These are phyloP conservation scores for Drosophila prostipennis DNA, from an alignment of 2,888 invertebrate species.

Conservation along the genomic window DNA sequence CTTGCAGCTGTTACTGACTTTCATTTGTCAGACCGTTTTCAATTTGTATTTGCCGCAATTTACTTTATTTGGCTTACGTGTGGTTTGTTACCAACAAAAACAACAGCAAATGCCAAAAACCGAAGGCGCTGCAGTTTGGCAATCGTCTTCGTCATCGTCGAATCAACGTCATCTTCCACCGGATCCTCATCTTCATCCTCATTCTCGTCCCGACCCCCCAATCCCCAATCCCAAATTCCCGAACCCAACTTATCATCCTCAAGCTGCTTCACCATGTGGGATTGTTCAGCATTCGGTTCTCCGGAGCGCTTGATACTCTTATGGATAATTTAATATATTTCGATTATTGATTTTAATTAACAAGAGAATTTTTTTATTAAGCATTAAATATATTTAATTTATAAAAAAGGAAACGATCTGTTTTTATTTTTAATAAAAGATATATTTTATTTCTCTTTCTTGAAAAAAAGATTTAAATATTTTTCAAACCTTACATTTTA, in stretches of 20 bases:
- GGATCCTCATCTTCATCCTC: not conserved
- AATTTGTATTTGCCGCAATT: constrained; percentile 45
- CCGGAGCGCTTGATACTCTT: not conserved
- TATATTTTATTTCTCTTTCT: too few relatives aligned
- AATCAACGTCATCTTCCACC: constrained; percentile 18
- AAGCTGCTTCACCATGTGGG: not conserved
- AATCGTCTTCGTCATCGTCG: constrained; percentile 29
- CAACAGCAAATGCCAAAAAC: constrained; percentile 12
- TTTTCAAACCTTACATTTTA: too few relatives aligned
- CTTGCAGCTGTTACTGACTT: constrained; percentile 59
- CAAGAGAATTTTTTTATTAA: too few relatives aligned
- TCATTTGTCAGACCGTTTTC: constrained; percentile 57
- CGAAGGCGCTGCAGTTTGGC: constrained; percentile 9
- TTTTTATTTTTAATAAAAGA: too few relatives aligned
- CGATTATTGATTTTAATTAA: too few relatives aligned
- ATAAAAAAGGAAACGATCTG: too few relatives aligned
- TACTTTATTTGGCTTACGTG: constrained; percentile 44
- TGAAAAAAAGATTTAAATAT: too few relatives aligned
- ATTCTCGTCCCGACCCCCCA: not conserved
- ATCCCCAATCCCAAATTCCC: not conserved
- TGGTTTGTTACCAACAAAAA: constrained; percentile 36
- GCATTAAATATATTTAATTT: too few relatives aligned
- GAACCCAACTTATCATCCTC: not conserved
- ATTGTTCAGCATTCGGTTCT: not conserved
- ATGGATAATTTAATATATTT: not conserved